Percentiles rank a stretch among this genome's conserved stretches.
Evolutionary conservation across 1,140 invertebrate species (phyloP).

Genomic region (Trinorchestia longiramus): DNA sequence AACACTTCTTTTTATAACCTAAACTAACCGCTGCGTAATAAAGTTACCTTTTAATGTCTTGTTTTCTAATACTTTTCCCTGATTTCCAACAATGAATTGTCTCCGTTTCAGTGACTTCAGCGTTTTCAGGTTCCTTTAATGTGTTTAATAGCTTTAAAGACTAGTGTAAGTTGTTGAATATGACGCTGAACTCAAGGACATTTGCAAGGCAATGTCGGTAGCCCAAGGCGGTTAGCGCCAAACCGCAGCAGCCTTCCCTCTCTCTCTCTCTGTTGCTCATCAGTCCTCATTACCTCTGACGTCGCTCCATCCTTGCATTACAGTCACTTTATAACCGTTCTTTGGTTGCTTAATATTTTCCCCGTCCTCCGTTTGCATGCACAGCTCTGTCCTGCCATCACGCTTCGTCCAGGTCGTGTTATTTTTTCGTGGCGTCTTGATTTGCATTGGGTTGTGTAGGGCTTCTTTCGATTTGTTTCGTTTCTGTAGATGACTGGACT

Average conservation of each 20-base stretch:
- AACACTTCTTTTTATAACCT: neutral
- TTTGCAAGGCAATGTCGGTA: neutral
- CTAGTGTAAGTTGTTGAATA: neutral
- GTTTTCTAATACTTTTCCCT: too few relatives aligned
- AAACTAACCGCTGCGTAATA: too few relatives aligned
- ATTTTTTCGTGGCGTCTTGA: neutral
- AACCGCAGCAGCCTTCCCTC: neutral
- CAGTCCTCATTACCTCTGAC: slow-evolving; percentile 16
- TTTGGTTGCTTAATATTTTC: neutral
- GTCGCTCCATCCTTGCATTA: slow-evolving; percentile 38
- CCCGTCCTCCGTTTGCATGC: neutral
- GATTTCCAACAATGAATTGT: too few relatives aligned
- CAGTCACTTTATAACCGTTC: neutral
- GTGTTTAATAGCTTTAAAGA: neutral
- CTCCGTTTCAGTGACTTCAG: too few relatives aligned
- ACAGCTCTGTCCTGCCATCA: neutral
- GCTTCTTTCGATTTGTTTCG: too few relatives aligned
- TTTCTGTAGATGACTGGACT: too few relatives aligned
- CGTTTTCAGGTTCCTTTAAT: too few relatives aligned
- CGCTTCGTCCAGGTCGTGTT: neutral
- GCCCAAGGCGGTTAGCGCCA: neutral
- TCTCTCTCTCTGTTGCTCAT: neutral
- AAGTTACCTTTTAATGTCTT: too few relatives aligned
- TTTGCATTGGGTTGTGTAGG: too few relatives aligned
- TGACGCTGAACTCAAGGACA: neutral